Evolutionary conservation across 2,113 vertebrate genomes (phyloP), one percentile per base, ranked within the genome.

Genomic region (Pachycephala philippinensis): DNA sequence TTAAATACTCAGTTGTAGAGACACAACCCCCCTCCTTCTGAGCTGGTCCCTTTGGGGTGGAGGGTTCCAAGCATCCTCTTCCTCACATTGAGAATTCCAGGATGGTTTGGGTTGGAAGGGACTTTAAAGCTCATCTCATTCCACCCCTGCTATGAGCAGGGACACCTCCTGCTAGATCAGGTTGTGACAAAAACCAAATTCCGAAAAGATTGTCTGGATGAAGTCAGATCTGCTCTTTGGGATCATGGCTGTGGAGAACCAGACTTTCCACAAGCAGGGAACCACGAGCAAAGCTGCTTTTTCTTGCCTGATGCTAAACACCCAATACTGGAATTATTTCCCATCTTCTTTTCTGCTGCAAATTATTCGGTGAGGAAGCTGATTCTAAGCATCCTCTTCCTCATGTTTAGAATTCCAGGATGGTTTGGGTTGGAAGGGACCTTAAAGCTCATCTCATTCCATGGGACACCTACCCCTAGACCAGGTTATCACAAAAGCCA

Each of bases 361-460:
- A 65, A 44, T 37, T 3, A 28, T 20, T 52, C 15, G 2, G 33
- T 10, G 63, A 59, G 30, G 44, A 31, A 50, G 3, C 28, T 35
- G 75, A 63, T 44, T 74, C 33, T 24, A 74, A 49, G 8, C 33
- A 59, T 50, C 4, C 0, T 81, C 28, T 64, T 71, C n/a, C 30
- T 71, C 1, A 0, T 3, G 2, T 60, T 92, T 44, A 22, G 26
- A 18, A 54, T 39, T 4, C 33, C 33, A 24, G 10, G 28, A 1
- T 24, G 28, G 24, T 82, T 75, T 75, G 39, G 39, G 3, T 30
- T 52, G 20, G 39, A 59, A 60, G 16, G 13, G 11, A 45, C 23
- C 18, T 39, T 21, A n/a, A 59, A 59, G 2, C 23, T 45, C 52
- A 8, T 21, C 28, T 45, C 19, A 4, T 9, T 44, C 18, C 44